Percentiles rank a stretch among this genome's conserved stretches.
Evolutionary conservation across 2,888 invertebrate species (phyloP).

Genomic region (Trimorus sp.): DNA sequence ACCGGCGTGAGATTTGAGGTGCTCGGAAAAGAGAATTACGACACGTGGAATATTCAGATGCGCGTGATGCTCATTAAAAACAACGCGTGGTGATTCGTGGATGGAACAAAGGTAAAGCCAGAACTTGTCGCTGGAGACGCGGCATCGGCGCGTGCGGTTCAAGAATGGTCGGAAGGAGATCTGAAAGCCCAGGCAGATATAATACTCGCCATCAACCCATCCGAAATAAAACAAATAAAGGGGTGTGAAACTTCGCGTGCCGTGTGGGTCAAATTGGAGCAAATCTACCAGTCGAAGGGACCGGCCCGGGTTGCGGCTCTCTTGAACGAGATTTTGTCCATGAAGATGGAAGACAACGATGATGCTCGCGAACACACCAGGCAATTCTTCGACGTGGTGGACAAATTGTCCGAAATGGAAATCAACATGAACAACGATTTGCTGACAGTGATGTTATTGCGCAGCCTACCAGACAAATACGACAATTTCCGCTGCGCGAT

Average conservation of each 20-base stretch:
- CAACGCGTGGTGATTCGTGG: slow-evolving; percentile 1
- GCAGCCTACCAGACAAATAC: neutral
- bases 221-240: slow-evolving; percentile 26
- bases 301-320: slow-evolving; percentile 22
- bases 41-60: slow-evolving; percentile 12
- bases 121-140: neutral
- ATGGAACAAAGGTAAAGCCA: neutral
- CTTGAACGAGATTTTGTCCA: slow-evolving; percentile 21
- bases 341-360: slow-evolving; percentile 1
- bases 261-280: slow-evolving; percentile 25
- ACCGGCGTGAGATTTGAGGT: slow-evolving; percentile 1
- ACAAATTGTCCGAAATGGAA: neutral
- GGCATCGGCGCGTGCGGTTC: neutral
- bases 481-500: neutral
- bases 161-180: neutral
- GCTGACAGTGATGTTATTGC: neutral
- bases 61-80: slow-evolving; percentile 4
- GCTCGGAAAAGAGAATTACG: slow-evolving; percentile 1
- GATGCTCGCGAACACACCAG: neutral
- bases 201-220: slow-evolving; percentile 24
- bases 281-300: slow-evolving; percentile 9
- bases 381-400: neutral
- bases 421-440: neutral
- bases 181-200: slow-evolving; percentile 21
- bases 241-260: slow-evolving; percentile 31